Evolutionary conservation across 2,797 vertebrate species (phyloP), one percentile per base, ranked within the genome.

Genomic region (Gymnothorax reevesii): DNA sequence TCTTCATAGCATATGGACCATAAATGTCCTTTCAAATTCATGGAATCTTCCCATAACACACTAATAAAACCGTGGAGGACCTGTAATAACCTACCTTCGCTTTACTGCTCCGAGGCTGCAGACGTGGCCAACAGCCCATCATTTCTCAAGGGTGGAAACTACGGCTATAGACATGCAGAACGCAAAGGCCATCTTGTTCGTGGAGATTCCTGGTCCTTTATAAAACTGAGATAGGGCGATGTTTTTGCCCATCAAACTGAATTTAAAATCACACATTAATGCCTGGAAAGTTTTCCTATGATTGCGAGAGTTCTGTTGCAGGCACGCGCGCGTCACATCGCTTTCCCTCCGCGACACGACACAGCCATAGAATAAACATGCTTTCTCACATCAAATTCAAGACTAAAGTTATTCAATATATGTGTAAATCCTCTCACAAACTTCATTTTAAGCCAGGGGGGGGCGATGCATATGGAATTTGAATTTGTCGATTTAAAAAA

Each of bases 1-100:
- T 20, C 90, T 90, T 88, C 62, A 15, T 89, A 90, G 92, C 92
- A 85, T 87, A 27, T 60, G 82, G 85, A 89, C 87, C 89, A 91
- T 90, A 88, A 91, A 92, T 59, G 33, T 77, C 52, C 86, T 87
- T 88, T 86, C 75, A 88, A 87, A 91, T 83, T 82, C 88, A 90
- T 88, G 17, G 62, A 77, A 15, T 88, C 89, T 64, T 69, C 42
- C 33, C 25, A 25, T 84, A 90, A 87, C 88, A 5, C 84, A 79
- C 59, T 27, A 60, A 86, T 88, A 85, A 90, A 91, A 86, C 59
- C n/a, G 0, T 15, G 25, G 82, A 57, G 33, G 66, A 69, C 83
- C 83, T 22, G 7, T 83, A 7, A 7, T 60, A 17, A 13, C 33
- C 42, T 17, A 12, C 9, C n/a, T 62, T 42, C 15, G 17, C 2